A percentile compares a stretch with the other conserved stretches of the same genome.
phyloP scores from a whole-genome alignment of 1,140 invertebrate species.

The Meteorus sp. region DNA sequence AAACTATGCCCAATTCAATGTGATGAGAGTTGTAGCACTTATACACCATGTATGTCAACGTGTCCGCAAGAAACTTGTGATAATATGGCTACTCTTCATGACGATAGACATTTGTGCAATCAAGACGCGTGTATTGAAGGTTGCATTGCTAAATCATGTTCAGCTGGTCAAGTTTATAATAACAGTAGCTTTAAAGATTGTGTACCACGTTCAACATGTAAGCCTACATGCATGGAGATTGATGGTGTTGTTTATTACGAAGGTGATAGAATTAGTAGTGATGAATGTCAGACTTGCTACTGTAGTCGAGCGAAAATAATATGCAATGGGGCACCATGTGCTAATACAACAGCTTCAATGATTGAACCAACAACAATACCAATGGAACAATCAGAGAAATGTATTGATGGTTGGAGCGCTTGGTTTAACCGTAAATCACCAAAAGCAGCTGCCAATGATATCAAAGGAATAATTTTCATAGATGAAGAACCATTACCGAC shows the following conservation, averaged over 20 bases:
- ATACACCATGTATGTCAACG: constrained; percentile 78
- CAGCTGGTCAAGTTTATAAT: constrained; percentile 69
- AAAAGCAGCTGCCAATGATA: constrained; percentile 45
- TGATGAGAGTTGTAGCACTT: constrained; percentile 74
- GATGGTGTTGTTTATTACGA: constrained; percentile 70
- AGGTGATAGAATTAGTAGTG: constrained; percentile 74
- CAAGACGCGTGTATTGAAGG: constrained; percentile 79
- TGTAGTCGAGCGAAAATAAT: constrained; percentile 70
- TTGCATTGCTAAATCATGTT: constrained; percentile 74
- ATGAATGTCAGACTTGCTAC: constrained; percentile 76
- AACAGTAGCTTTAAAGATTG: constrained; percentile 72
- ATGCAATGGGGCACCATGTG: constrained; percentile 72
- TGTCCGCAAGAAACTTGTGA: constrained; percentile 85
- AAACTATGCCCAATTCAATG: constrained; percentile 87
- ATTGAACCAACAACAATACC: constrained; percentile 37
- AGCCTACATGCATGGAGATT: constrained; percentile 69
- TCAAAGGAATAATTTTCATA: constrained; percentile 24
- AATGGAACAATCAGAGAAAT: constrained; percentile 53
- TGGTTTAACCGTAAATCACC: constrained; percentile 71
- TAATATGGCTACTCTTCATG: constrained; percentile 67
- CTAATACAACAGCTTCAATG: constrained; percentile 39
- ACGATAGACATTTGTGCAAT: constrained; percentile 65
- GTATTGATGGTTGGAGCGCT: constrained; percentile 70
- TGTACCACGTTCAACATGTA: constrained; percentile 71
- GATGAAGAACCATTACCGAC: constrained; percentile 69